Evolutionary conservation across 2,113 vertebrate genomes (phyloP).

Genomic region (Ceuthmochares aereus): DNA sequence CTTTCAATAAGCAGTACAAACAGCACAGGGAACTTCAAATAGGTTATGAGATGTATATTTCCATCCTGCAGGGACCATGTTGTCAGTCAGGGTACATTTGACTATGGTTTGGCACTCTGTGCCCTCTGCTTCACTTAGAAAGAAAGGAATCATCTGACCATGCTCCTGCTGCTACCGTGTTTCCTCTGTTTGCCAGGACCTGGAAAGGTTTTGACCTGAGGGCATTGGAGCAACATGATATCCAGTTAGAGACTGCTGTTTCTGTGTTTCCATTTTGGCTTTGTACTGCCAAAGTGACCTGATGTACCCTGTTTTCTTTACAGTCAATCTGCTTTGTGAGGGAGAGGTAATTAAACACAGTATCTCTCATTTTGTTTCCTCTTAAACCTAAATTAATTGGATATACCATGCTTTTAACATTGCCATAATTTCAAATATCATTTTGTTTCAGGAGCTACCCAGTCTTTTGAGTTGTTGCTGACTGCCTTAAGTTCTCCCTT

Average conservation of each 20-base stretch:
- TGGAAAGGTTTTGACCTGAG: not conserved
- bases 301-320: not conserved
- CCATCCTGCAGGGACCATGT: fast-evolving
- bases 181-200: not conserved
- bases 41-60: not conserved
- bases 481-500: not conserved
- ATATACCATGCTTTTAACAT: not conserved
- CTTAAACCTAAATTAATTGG: not conserved
- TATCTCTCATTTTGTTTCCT: not conserved
- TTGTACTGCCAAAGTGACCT: not conserved
- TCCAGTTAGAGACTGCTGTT: not conserved
- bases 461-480: not conserved
- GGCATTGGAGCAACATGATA: not conserved
- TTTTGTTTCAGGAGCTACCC: not conserved
- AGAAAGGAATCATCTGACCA: not conserved
- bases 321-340: not conserved
- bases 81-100: not conserved
- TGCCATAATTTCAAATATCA: not conserved
- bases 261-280: not conserved
- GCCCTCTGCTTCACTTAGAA: not conserved
- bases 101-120: not conserved
- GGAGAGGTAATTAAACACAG: not conserved
- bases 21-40: not conserved
- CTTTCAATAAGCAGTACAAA: not conserved
- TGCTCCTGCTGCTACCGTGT: fast-evolving